phyloP scores from a whole-genome alignment of 2,888 invertebrate species.

The Linnaemya tessellans region DNA sequence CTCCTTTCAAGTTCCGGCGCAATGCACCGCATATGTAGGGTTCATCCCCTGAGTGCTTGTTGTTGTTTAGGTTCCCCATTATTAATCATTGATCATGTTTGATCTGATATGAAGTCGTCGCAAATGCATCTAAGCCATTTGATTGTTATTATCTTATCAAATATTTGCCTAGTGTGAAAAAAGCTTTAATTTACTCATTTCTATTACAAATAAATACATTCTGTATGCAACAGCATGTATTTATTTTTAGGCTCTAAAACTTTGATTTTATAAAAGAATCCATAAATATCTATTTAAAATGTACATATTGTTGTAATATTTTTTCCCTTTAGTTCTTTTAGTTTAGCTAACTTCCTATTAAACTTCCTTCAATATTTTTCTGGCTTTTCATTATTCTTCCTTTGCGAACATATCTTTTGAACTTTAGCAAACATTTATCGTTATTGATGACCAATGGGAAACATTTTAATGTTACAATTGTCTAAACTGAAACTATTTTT shows the following conservation, averaged over 20 bases:
- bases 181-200: not conserved
- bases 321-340: constrained; percentile 13
- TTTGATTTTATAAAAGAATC: not conserved
- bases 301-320: constrained; percentile 20
- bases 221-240: not conserved
- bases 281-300: constrained; percentile 35
- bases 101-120: too few species aligned
- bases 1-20: too few species aligned
- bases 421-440: constrained; percentile 61
- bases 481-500: constrained; percentile 60
- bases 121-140: too few species aligned
- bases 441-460: constrained; percentile 70
- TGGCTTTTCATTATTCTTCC: constrained; percentile 19
- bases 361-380: constrained; percentile 30
- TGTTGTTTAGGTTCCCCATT: too few species aligned
- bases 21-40: too few species aligned
- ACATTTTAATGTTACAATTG: constrained; percentile 68
- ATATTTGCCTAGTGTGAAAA: too few species aligned
- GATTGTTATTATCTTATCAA: too few species aligned
- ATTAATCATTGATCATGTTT: too few species aligned
- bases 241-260: constrained; percentile 14
- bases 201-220: not conserved
- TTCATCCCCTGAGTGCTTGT: too few species aligned
- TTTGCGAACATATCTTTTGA: constrained; percentile 13
- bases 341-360: constrained; percentile 44